Evolutionary conservation across 2,797 vertebrate genomes (phyloP), one percentile per base, ranked within the genome.

Genomic region (Hydrocynus forskahlii): DNA sequence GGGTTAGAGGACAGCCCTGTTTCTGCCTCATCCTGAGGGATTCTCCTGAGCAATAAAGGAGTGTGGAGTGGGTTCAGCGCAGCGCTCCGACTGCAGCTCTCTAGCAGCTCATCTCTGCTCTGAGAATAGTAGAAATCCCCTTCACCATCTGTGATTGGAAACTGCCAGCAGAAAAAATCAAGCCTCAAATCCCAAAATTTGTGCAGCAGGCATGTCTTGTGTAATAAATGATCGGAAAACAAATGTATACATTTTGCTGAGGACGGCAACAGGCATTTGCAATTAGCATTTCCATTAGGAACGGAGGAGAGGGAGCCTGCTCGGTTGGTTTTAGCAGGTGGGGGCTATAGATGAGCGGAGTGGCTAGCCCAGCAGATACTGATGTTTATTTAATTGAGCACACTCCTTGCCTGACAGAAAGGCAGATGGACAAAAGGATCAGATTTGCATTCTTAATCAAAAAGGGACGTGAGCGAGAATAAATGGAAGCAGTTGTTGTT

Each of bases 391-490:
- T 88, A 89, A 88, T 83, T 84, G 84, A 88, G 87, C 76, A 86
- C 83, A 84, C 76, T 84, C 68, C 78, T 78, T 80, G 76, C 38
- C 76, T 76, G 87, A 86, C 86, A 85, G 83, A 85, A 87, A 84
- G 77, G 83, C 92, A 93, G 91, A 92, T 92, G 92, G 90, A 90
- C 74, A 84, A 88, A 91, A 84, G 88, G 88, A 80, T 59, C 84
- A 86, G 88, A 92, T 92, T 91, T 90, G 86, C 91, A 91, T 89
- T 87, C 79, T 81, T 92, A 92, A 93, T 93, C 89, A 92, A 86
- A 91, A 85, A 21, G 81, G 87, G 85, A 87, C 90, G 86, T 90
- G 90, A 84, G 87, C 19, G 64, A 85, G 90, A 92, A 90, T 89
- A 91, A 89, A 89, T 59, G 84, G 73, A 81, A 67, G 60, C 76